A percentile compares a stretch with the other conserved stretches of the same genome.
Conservation (phyloP, 2,113 vertebrate genomes). For the Brachyhypopomus occidentalis region DNA sequence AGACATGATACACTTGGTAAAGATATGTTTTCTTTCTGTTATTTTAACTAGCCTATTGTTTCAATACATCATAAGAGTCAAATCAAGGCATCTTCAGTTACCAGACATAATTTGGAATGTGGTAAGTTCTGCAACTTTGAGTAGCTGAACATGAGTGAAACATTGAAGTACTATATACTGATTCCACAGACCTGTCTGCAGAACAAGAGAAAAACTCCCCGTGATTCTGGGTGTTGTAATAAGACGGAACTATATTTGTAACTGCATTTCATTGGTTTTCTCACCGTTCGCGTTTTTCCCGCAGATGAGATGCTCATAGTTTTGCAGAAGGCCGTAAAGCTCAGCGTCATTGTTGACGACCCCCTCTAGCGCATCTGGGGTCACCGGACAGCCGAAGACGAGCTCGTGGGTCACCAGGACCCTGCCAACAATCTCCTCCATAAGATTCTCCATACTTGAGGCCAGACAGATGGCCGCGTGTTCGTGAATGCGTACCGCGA, state of each 20-base stretch:
- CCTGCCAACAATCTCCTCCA: constrained; percentile 81
- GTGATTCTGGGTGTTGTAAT: no score
- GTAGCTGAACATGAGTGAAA: constrained; percentile 1
- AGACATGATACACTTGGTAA: neutral
- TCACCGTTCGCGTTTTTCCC: constrained; percentile 91
- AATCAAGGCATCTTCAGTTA: neutral
- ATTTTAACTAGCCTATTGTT: neutral
- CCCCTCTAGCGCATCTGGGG: constrained; percentile 79
- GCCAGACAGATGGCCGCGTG: constrained; percentile 88
- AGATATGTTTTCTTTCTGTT: neutral
- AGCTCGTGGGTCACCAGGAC: constrained; percentile 73
- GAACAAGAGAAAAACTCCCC: constrained; percentile 5
- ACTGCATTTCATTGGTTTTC: constrained; percentile 43
- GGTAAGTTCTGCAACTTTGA: neutral
- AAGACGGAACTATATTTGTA: no score
- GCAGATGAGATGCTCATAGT: constrained; percentile 88
- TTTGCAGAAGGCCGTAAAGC: constrained; percentile 89
- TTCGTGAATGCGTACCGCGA: constrained; percentile 90
- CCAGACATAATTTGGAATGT: neutral
- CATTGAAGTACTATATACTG: neutral
- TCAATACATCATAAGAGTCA: neutral
- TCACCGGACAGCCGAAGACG: constrained; percentile 66
- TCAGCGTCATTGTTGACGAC: constrained; percentile 87
- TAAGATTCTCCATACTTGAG: constrained; percentile 85
- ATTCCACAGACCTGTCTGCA: neutral